A percentile compares a stretch with the other conserved stretches of the same genome.
Conservation (phyloP, 2,113 vertebrate genomes). For the Mugil cephalus region DNA sequence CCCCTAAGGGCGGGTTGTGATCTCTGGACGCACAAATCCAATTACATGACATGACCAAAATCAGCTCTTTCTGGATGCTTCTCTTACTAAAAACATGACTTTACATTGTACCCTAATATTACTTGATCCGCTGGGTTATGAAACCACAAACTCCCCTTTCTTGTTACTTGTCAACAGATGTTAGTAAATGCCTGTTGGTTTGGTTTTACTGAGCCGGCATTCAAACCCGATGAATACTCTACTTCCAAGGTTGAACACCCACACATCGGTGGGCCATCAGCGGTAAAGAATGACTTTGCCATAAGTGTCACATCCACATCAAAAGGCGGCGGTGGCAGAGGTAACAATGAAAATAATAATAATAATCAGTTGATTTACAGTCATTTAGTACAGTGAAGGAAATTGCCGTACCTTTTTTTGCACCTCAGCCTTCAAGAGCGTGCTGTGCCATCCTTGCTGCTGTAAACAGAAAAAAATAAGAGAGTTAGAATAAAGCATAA, state of each 20-base stretch:
- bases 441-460: not conserved
- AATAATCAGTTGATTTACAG: not conserved
- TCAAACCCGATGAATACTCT: slow-evolving; percentile 26
- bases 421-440: not conserved
- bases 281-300: slow-evolving; percentile 13
- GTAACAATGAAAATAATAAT: not conserved
- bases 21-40: no score
- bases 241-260: slow-evolving; percentile 16
- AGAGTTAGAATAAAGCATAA: not conserved
- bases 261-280: not conserved
- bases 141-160: slow-evolving; percentile 13
- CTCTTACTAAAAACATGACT: not conserved
- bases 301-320: slow-evolving; percentile 8
- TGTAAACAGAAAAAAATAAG: slow-evolving; percentile 42
- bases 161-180: slow-evolving; percentile 12
- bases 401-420: slow-evolving; percentile 28
- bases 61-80: not conserved
- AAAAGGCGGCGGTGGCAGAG: not conserved
- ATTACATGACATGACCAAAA: no score
- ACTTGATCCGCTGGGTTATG: not conserved
- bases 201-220: slow-evolving; percentile 26
- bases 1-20: no score
- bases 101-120: not conserved
- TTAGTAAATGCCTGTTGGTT: not conserved
- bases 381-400: not conserved